Evolutionary conservation across 2,113 vertebrate species (phyloP).

Genomic region (Caranx ignobilis): DNA sequence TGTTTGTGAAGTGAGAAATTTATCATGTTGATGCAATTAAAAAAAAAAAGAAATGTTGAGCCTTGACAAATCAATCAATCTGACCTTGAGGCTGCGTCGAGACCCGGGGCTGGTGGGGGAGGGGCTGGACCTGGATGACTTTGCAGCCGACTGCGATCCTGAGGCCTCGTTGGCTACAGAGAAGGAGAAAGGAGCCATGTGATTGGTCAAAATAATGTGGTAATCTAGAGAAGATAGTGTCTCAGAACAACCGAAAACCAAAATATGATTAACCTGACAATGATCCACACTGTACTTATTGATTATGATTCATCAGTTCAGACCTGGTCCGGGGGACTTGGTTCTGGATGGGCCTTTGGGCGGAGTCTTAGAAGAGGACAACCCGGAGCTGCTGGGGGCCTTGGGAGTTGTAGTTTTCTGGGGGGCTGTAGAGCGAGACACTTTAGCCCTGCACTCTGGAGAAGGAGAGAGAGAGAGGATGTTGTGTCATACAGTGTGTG

Average conservation of each 20-base stretch:
- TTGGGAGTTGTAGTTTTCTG: conserved; percentile 66
- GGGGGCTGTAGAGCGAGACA: conserved; percentile 48
- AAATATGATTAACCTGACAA: too few species aligned
- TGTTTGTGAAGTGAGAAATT: too few species aligned
- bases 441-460: conserved; percentile 77
- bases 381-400: conserved; percentile 49
- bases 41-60: too few species aligned
- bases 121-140: conserved; percentile 89
- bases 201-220: conserved; percentile 23
- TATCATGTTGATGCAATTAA: too few species aligned
- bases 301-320: neutral
- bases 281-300: too few species aligned
- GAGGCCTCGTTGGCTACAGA: conserved; percentile 88
- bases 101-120: conserved; percentile 92
- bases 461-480: neutral
- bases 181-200: conserved; percentile 15
- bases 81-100: conserved; percentile 90
- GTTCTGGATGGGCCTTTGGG: conserved; percentile 67
- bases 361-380: conserved; percentile 61
- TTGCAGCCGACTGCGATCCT: conserved; percentile 88
- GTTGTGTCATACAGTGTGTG: too few species aligned
- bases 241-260: too few species aligned
- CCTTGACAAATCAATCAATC: conserved; percentile 7
- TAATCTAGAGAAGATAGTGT: too few species aligned
- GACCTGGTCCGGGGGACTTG: conserved; percentile 79